These are phyloP conservation scores for Tragopan temminckii DNA, from an alignment of 2,797 vertebrate genomes.

Conservation along the genomic window DNA sequence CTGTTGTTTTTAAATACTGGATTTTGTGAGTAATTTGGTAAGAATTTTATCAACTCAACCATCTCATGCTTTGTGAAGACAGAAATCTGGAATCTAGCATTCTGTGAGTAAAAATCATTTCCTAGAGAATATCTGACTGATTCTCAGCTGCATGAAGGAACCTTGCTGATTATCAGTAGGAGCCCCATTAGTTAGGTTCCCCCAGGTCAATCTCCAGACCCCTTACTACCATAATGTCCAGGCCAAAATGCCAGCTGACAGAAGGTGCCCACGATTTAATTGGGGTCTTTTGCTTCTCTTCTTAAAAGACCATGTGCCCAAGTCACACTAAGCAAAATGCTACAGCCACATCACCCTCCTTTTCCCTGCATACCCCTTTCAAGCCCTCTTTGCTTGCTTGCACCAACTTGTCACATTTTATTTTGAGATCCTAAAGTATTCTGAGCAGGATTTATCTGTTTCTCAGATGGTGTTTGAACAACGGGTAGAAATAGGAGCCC, in stretches of 20 bases:
- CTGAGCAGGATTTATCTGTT: not conserved
- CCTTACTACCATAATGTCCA: not conserved
- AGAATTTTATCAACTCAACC: conserved; percentile 20
- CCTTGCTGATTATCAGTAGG: not conserved
- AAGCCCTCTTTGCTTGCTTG: not conserved
- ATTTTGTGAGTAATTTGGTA: not conserved
- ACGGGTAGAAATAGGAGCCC: not conserved
- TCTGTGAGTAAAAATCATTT: not conserved
- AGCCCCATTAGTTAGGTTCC: not conserved
- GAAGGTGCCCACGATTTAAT: not conserved
- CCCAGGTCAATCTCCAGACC: not conserved
- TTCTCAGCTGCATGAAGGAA: not conserved
- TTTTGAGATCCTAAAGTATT: not conserved
- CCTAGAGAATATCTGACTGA: not conserved
- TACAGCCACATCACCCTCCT: not conserved
- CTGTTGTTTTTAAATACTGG: not conserved
- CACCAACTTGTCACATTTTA: not conserved
- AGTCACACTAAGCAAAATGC: not conserved
- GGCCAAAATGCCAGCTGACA: not conserved
- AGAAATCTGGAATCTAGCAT: not conserved
- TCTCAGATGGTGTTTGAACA: not conserved
- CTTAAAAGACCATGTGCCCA: not conserved
- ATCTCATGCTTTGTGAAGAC: not conserved
- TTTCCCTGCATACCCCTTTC: not conserved
- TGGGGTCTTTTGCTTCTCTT: not conserved